Base-by-base conservation (phyloP, 2,113 vertebrate genomes). In the Trichechus manatus region DNA sequence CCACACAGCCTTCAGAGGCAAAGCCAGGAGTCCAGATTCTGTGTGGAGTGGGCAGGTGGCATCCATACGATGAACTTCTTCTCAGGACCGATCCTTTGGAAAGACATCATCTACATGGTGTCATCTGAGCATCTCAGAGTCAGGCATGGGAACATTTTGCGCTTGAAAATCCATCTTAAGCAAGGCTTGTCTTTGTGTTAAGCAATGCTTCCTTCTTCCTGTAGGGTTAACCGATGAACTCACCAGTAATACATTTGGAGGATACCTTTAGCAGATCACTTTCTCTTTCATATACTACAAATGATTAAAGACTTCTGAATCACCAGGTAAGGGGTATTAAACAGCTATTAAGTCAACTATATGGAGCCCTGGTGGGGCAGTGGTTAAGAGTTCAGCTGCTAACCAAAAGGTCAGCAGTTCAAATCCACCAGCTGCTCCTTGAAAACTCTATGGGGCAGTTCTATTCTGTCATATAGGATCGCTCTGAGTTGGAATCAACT, bases 11-110 rank as follows among this genome's bases (percentile, higher is more conserved):
- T 81, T 70, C 6, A 13, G 11, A 6, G 87, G 31, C n/a, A 61
- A 61, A 84, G 47, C 42, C 25, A 3, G 42, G 42, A 19, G 47
- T 68, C 33, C 29, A 74, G 77, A 59, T 3, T 1, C 7, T 36
- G 3, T 50, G 7, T 8, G 25, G 15, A 1, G 0, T 31, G 2
- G 19, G 59, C 25, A 59, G 33, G 39, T 4, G 2, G 11, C 82
- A 64, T 31, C 64, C 44, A 33, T 5, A 74, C 33, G 63, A 33
- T 27, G 19, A 3, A 59, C 25, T 59, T 81, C 36, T 74, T 20
- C 14, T 70, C 11, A 8, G 20, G 9, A 11, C 33, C 64, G 72
- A 14, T 31, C 50, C n/a, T 81, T 80, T 39, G 61, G 64, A 77
- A 92, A 29, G 17, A 70, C 20, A 29, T n/a, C 31, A 47, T 31